Evolutionary conservation across 2,888 invertebrate genomes (phyloP), one percentile per base, ranked within the genome.

Genomic region (Muschampia plurimacula): DNA sequence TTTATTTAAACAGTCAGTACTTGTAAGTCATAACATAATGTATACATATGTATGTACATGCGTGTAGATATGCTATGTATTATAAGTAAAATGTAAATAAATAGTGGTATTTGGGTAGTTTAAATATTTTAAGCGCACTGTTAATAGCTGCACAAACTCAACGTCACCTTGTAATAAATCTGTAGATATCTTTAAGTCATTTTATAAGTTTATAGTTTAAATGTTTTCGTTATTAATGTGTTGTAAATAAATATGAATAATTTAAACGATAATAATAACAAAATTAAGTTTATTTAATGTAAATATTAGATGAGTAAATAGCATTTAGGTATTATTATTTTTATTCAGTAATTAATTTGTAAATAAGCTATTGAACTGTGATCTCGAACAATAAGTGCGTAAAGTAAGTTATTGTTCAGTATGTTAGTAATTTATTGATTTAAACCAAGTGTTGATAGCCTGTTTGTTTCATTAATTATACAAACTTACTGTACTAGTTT

Each of bases 381-480:
- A 94, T 94, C 90, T 91, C 91, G 91, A 87, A 80, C 90, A 90
- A 92, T 92, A 92, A 93, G 93, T 93, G 86, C 91, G 39, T 65
- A 65, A 44, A 69, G 90, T 92, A 92, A 93, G 92, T 93, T 93
- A 89, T 92, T 93, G 92, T 88, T 89, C 81, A 69, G 76, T 76
- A 77, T 76, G 15, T 57, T 59, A 55, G 5, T 41, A 82, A 81
- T 82, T 81, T 80, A 81, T 82, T 79, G 74, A 81, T 83, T 81
- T 55, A 84, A 83, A 75, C 66, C 67, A 71, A 76, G 74, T 78
- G 72, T 80, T 79, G 76, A 76, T 77, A 76, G 32, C 2, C 13
- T 41, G 5, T 49, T 12, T 49, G 36, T 60, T 57, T 57, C 6
- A 2, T 57, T 57, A 41, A 41, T 41, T 41, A 9, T 32, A 32